Evolutionary conservation across 30 jellyfish, hydroid and myxozoan genomes (phyloP), one percentile per base, ranked within the genome.

Genomic region (Catostylus mosaicus): DNA sequence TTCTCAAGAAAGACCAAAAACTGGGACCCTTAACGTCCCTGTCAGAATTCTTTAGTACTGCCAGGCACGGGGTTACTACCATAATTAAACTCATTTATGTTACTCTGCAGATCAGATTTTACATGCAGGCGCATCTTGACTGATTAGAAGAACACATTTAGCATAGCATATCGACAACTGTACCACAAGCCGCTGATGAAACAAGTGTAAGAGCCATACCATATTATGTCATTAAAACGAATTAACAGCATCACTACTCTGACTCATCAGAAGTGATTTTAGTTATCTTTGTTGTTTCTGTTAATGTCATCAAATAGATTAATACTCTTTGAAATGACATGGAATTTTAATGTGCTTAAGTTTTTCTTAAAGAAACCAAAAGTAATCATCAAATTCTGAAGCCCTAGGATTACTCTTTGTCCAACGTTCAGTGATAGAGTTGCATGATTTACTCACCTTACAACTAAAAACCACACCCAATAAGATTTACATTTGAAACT

Each of bases 261-360:
- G n/a, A n/a, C n/a, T n/a, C 24, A 50, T 50, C 37, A 59, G 19
- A 59, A 27, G 71, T 59, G 36, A 59, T 59, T 59, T 23, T 37
- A 1, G 36, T 59, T 16, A 20, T 18, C 26, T 59, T 59, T 59
- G 71, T 59, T 59, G 38, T 27, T 23, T 27, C 71, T 59, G 71
- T 59, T 59, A 59, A 59, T 59, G 71, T 59, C 71, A 33, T 23
- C 64, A 68, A 68, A 23, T 68, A 68, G 80, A 68, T 74, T 74
- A 20, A 31, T 23, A 33, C 75, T 24, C 20, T 30, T 22, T 74
- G 36, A 30, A 23, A 52, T 22, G 71, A 37, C 45, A 32, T 51
- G 63, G 85, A 24, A 74, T 74, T 74, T 30, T 74, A 33, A 74
- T 74, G 71, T 46, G 74, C 30, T 48, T 74, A 51, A 24, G 73